phyloP scores from a whole-genome alignment of 2,797 vertebrate genomes.

The Clangula hyemalis region DNA sequence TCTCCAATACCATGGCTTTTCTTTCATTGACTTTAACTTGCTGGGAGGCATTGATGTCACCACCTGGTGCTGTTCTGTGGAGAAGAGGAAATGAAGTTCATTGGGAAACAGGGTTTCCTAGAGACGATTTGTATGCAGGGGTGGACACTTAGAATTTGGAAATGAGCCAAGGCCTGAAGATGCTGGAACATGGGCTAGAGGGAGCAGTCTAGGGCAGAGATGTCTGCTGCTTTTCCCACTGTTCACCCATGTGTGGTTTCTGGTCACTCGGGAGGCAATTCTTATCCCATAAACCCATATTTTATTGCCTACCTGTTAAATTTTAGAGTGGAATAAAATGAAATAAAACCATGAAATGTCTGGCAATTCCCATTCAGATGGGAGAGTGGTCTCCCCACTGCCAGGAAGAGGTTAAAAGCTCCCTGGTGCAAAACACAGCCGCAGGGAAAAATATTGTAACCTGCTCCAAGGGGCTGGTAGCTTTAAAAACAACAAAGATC shows the following conservation, averaged over 20 bases:
- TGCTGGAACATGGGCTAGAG: background rate
- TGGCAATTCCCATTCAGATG: background rate
- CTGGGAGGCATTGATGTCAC: background rate
- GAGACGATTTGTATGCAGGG: background rate
- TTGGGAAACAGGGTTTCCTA: background rate
- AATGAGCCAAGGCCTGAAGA: rapidly evolving
- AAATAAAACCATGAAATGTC: background rate
- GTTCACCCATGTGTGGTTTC: background rate
- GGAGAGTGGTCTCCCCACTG: background rate
- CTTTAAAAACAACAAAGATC: background rate
- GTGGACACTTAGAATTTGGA: background rate
- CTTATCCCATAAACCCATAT: background rate
- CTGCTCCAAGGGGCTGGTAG: background rate
- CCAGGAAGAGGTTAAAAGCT: constrained; percentile 29
- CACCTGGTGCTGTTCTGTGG: background rate
- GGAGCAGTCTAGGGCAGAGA: background rate
- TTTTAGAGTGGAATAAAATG: background rate
- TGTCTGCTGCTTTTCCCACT: background rate
- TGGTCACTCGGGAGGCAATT: background rate
- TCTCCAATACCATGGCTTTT: background rate
- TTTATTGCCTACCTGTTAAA: background rate
- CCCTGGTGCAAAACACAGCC: background rate
- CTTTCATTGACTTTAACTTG: background rate
- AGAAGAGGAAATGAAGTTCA: background rate
- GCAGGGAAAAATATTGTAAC: background rate